Conservation (phyloP, 2,797 vertebrate species). For the Diceros bicornis region DNA sequence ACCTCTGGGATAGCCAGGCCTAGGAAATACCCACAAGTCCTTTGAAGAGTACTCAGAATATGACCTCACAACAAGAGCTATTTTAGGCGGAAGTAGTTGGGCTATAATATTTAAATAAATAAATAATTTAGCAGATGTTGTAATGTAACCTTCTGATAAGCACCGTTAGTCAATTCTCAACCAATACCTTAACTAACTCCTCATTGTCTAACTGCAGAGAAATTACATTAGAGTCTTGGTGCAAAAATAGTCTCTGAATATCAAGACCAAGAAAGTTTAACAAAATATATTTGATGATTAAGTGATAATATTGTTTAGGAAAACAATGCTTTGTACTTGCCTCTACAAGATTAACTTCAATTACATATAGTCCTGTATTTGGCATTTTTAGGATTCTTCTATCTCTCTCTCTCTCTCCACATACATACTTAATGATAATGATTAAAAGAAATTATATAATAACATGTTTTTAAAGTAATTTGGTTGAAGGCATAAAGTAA, state of each 20-base stretch:
- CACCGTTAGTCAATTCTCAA: not conserved
- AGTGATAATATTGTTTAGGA: not conserved
- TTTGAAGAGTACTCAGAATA: not conserved
- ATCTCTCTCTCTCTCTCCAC: not conserved
- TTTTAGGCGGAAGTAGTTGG: not conserved
- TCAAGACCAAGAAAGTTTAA: not conserved
- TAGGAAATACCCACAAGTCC: not conserved
- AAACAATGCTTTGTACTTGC: not conserved
- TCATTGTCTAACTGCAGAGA: not conserved
- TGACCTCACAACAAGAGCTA: not conserved
- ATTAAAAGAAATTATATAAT: slow-evolving; percentile 52
- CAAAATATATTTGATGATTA: not conserved
- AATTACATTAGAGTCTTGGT: not conserved
- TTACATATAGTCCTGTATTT: not conserved
- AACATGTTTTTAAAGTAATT: slow-evolving; percentile 1
- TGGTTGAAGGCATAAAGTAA: slow-evolving; percentile 35
- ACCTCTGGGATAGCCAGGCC: not conserved
- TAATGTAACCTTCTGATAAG: not conserved
- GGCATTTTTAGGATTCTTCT: not conserved
- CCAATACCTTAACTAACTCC: not conserved
- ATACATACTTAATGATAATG: not conserved
- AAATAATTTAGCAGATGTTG: not conserved
- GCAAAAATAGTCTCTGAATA: not conserved
- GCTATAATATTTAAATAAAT: slow-evolving; percentile 28
- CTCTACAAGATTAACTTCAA: not conserved